Base-by-base conservation (phyloP, 2,113 vertebrate species). In the Chrysochloris asiatica region DNA sequence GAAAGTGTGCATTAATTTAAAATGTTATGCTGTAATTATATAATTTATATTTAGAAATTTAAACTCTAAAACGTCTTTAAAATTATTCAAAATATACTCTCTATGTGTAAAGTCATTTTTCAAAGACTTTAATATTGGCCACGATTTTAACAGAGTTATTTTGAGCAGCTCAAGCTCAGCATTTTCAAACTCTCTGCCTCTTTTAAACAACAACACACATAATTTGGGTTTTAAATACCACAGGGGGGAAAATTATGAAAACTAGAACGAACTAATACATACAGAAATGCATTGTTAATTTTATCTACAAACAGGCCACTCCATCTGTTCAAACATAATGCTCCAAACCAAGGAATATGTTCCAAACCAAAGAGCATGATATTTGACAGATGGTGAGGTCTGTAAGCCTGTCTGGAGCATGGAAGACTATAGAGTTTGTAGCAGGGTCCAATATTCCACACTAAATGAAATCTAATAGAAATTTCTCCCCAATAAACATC, bases 211-310 rank as follows among this genome's bases (percentile, higher is more conserved):
- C 43, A 95, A 83, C 61, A 87, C 43, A 89, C 1, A 0, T 90
- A 93, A 95, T 96, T 93, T 89, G 77, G 89, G 63, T 89, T 96
- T 96, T 95, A 95, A 96, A 96, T 95, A 89, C 92, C 87, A 80
- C 71, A 69, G 79, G 94, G 94, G 84, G 1, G 41, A 90, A 83
- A 95, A 93, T 89, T 89, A 96, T 69, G 89, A 95, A 96, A 96
- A 96, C 93, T 96, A 94, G 92, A 96, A 91, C 1, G 56, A 95
- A 92, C 95, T 96, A 96, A 96, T 96, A 93, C 88, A 92, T 95
- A 96, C 94, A 94, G 92, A 96, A 96, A 97, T 95, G 92, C 95
- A 96, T 89, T 95, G 96, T 97, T 97, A 97, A 96, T 96, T 97
- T 96, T 96, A 95, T 94, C 95, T 92, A 94, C 91, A 96, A 96